Percentiles rank a stretch among this genome's conserved stretches.
Conservation (phyloP, 1,140 invertebrate genomes). For the Lordiphosa stackelbergi region DNA sequence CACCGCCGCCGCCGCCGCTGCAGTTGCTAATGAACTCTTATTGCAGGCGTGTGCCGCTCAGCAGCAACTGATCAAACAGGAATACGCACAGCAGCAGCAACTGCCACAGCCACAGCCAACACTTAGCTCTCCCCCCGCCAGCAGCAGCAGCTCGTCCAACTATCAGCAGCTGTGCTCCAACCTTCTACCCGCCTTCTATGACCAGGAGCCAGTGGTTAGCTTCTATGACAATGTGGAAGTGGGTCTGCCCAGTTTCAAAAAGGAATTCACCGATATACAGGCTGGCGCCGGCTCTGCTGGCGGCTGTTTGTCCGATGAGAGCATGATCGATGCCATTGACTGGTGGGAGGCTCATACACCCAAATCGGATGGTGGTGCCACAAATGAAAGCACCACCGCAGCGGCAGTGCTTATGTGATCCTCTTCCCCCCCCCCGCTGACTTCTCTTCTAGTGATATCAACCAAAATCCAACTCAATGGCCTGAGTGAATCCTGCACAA, state of each 20-base stretch:
- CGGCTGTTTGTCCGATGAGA: slow-evolving; percentile 70
- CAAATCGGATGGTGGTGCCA: slow-evolving; percentile 60
- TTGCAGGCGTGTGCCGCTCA: slow-evolving; percentile 69
- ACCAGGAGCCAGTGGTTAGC: slow-evolving; percentile 46
- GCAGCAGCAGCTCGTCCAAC: slow-evolving; percentile 26
- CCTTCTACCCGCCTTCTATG: slow-evolving; percentile 58
- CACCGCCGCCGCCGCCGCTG: slow-evolving; percentile 12
- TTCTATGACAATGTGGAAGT: slow-evolving; percentile 66
- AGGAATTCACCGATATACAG: slow-evolving; percentile 67
- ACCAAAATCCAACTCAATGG: slow-evolving; percentile 31
- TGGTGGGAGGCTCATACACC: slow-evolving; percentile 79
- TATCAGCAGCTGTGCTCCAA: slow-evolving; percentile 38
- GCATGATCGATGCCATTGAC: slow-evolving; percentile 78
- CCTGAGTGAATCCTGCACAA: slow-evolving; percentile 7
- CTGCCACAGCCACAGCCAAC: slow-evolving; percentile 13
- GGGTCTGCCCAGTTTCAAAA: slow-evolving; percentile 63
- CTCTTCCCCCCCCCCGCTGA: neutral
- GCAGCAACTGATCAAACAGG: slow-evolving; percentile 68
- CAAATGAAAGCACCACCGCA: slow-evolving; percentile 17
- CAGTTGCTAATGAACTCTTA: slow-evolving; percentile 37
- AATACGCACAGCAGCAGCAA: slow-evolving; percentile 46
- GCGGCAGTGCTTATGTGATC: slow-evolving; percentile 24
- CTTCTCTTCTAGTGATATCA: slow-evolving; percentile 46
- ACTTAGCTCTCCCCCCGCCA: neutral
- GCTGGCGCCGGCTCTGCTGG: slow-evolving; percentile 30